phyloP scores from a whole-genome alignment of 2,797 vertebrate genomes.

The Oryzias dopingdopingensis region DNA sequence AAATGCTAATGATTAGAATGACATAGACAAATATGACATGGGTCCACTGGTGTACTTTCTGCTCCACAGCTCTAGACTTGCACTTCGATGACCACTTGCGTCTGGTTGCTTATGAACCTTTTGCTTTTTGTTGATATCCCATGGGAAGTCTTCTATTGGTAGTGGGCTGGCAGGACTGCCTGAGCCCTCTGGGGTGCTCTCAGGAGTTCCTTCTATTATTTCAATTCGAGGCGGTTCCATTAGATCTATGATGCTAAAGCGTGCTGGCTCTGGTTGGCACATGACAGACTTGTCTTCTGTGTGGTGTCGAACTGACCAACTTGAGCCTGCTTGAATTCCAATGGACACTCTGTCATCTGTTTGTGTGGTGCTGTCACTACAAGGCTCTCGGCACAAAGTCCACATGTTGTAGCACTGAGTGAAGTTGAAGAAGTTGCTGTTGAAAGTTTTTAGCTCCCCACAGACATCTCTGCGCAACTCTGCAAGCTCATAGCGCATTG shows the following conservation, averaged over 20 bases:
- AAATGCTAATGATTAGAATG: conserved; percentile 77
- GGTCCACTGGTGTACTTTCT: conserved; percentile 84
- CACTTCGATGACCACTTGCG: conserved; percentile 74
- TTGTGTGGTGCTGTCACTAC: conserved; percentile 74
- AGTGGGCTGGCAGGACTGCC: conserved; percentile 80
- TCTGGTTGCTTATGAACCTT: conserved; percentile 66
- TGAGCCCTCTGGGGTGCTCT: conserved; percentile 77
- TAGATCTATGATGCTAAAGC: conserved; percentile 80
- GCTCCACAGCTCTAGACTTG: conserved; percentile 84
- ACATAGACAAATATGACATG: conserved; percentile 85
- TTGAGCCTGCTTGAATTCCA: conserved; percentile 80
- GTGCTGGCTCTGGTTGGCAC: conserved; percentile 81
- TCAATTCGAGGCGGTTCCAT: conserved; percentile 79
- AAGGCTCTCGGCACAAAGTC: conserved; percentile 80
- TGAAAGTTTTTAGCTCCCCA: conserved; percentile 83
- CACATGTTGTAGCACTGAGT: conserved; percentile 87
- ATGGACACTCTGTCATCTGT: conserved; percentile 79
- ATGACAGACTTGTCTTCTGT: conserved; percentile 82
- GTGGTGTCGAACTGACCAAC: conserved; percentile 76
- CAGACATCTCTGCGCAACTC: conserved; percentile 82
- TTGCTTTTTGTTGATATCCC: conserved; percentile 78
- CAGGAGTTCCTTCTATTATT: conserved; percentile 77
- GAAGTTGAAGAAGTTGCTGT: conserved; percentile 87
- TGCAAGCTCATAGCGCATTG: conserved; percentile 83
- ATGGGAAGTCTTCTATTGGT: conserved; percentile 76